These are phyloP conservation scores for Caenorhabditis inopinata DNA, from an alignment of 1,140 invertebrate genomes.

Conservation along the genomic window DNA sequence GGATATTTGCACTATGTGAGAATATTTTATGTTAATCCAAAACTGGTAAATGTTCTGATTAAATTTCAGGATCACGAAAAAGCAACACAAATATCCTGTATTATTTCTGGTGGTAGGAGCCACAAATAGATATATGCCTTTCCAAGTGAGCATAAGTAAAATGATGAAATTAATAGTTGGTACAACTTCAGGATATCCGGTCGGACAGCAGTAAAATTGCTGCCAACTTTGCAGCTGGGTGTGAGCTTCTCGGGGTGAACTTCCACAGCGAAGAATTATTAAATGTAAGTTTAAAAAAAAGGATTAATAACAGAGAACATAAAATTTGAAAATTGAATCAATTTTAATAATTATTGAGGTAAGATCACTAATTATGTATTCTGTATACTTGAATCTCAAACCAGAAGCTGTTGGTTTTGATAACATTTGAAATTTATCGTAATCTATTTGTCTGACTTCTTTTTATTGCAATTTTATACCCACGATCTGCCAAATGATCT, in stretches of 20 bases:
- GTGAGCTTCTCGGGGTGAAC: constrained; percentile 59
- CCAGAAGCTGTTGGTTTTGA: no score
- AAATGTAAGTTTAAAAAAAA: not conserved
- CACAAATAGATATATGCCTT: constrained; percentile 52
- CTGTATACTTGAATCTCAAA: no score
- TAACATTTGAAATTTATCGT: no score
- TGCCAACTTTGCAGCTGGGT: constrained; percentile 59
- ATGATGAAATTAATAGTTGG: not conserved
- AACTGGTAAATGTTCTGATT: no score
- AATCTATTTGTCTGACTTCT: no score
- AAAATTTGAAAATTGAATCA: not conserved
- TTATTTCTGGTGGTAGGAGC: constrained; percentile 60
- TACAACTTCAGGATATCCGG: constrained; percentile 35
- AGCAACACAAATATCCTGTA: constrained; percentile 65
- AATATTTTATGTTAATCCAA: not conserved
- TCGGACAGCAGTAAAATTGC: constrained; percentile 58
- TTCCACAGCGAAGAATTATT: constrained; percentile 64
- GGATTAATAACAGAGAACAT: not conserved
- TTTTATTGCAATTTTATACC: no score
- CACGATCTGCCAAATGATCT: no score
- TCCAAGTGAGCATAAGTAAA: constrained; percentile 45
- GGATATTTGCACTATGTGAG: constrained; percentile 64
- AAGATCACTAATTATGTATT: no score
- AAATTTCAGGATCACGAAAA: constrained; percentile 43
- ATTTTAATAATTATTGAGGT: no score